Evolutionary conservation across 2,888 invertebrate species (phyloP).

Genomic region (Macrosoma leucophasiata): DNA sequence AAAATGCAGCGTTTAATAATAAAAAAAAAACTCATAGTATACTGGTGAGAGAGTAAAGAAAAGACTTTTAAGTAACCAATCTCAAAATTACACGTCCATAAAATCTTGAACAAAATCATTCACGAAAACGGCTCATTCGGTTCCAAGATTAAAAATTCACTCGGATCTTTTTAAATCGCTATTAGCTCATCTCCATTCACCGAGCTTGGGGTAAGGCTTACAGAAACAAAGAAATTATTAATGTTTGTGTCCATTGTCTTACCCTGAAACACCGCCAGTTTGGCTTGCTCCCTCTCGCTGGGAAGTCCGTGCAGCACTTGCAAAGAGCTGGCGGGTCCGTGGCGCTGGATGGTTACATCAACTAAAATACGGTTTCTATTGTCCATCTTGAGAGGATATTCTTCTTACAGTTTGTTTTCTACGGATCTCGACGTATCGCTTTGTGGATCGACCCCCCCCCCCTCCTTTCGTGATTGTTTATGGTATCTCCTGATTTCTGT

Average conservation of each 20-base stretch:
- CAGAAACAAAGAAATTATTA: slow-evolving; percentile 70
- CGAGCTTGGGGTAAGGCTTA: slow-evolving; percentile 28
- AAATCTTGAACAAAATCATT: too few relatives aligned
- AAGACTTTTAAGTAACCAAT: too few relatives aligned
- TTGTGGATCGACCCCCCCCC: slow-evolving; percentile 29
- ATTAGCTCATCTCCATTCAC: slow-evolving; percentile 29
- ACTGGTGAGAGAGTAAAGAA: too few relatives aligned
- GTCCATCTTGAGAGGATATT: slow-evolving; percentile 47
- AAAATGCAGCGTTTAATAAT: too few relatives aligned
- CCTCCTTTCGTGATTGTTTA: too few relatives aligned
- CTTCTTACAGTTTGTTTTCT: slow-evolving; percentile 31
- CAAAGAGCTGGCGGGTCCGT: slow-evolving; percentile 34
- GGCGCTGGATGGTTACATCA: slow-evolving; percentile 39
- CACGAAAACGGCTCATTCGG: slow-evolving; percentile 41
- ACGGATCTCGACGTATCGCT: slow-evolving; percentile 27
- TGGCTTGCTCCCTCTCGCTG: slow-evolving; percentile 30
- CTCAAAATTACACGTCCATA: too few relatives aligned
- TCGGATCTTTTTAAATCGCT: slow-evolving; percentile 32
- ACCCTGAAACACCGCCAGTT: slow-evolving; percentile 45
- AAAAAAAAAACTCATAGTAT: too few relatives aligned
- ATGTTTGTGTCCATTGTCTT: slow-evolving; percentile 66
- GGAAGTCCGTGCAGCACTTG: slow-evolving; percentile 22
- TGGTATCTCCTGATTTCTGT: too few relatives aligned
- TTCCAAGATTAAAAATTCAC: slow-evolving; percentile 30
- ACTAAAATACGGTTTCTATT: slow-evolving; percentile 59